Base-by-base conservation (phyloP, 2,888 invertebrate genomes). In the Octonoba sinensis region DNA sequence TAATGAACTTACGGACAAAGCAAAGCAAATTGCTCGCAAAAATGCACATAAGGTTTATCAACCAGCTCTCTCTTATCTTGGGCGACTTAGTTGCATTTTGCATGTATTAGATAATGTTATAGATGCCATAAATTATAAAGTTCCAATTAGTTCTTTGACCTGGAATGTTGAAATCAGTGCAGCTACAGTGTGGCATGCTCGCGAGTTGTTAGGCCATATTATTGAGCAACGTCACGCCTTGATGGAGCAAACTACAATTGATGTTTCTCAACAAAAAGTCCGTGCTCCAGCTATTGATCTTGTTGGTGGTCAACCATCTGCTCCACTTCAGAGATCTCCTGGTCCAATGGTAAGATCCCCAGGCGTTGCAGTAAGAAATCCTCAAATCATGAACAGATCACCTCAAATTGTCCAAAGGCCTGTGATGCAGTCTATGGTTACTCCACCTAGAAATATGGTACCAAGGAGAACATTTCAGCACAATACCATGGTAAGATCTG, bases 1-100 rank as follows among this genome's bases (percentile, higher is more conserved):
- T 51, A 77, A 84, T 44, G 84, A 84, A 62, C 46, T 84, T 16
- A 84, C 78, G 13, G 84, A 84, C 36, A 84, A 82, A 62, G 76
- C 73, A 1, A 79, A 81, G n/a, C 83, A 83, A 47, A 73, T 82
- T 69, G 65, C 51, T 18, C 24, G 77, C 16, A 75, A 76, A 56
- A 82, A 64, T 73, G 65, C 66, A 20, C 60, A 59, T 69, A 72
- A 72, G 49, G 62, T 84, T 15, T 82, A 66, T 51, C 73, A 64
- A 13, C 72, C 72, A 18, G 71, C 82, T 44, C 51, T 82, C 18
- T 65, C 73, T 16, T 84, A 77, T 46, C 70, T 84, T 49, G 77
- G 69, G 12, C 24, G 84, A 36, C 71, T 84, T 12, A 66, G 65
- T 51, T 82, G 76, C 11, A 44, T 82, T 16, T 54, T 84, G 16